These are phyloP conservation scores for Euura saliciscinereae DNA, from an alignment of 1,140 invertebrate genomes.

Conservation along the genomic window DNA sequence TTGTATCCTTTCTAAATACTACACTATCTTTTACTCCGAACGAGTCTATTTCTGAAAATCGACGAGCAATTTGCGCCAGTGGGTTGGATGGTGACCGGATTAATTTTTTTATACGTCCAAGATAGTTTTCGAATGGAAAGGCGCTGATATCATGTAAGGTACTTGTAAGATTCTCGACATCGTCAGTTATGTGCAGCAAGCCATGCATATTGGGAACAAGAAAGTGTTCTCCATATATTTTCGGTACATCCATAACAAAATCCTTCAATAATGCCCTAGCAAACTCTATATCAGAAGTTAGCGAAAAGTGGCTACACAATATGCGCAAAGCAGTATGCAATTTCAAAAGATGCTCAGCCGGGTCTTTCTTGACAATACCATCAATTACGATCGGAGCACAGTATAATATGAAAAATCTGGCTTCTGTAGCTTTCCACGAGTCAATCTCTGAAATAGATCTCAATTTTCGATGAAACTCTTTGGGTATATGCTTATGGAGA, in stretches of 20 bases:
- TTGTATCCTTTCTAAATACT: no score
- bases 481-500: neutral
- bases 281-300: neutral
- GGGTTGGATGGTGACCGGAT: neutral
- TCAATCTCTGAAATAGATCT: neutral
- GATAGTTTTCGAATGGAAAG: conserved; percentile 18
- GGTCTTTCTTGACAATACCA: neutral
- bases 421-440: neutral
- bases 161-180: conserved; percentile 10
- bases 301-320: neutral
- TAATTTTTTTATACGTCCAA: conserved; percentile 15
- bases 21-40: no score
- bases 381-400: neutral
- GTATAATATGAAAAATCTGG: neutral
- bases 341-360: neutral
- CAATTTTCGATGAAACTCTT: conserved; percentile 3
- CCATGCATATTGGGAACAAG: conserved; percentile 14
- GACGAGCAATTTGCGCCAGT: neutral
- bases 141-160: conserved; percentile 8
- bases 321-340: neutral
- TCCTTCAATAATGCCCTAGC: neutral
- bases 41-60: neutral
- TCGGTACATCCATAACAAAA: neutral
- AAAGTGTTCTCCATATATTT: conserved; percentile 12
- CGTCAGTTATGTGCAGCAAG: conserved; percentile 17